Base-by-base conservation (phyloP, 2,113 vertebrate genomes). In the Rhombomys opimus region DNA sequence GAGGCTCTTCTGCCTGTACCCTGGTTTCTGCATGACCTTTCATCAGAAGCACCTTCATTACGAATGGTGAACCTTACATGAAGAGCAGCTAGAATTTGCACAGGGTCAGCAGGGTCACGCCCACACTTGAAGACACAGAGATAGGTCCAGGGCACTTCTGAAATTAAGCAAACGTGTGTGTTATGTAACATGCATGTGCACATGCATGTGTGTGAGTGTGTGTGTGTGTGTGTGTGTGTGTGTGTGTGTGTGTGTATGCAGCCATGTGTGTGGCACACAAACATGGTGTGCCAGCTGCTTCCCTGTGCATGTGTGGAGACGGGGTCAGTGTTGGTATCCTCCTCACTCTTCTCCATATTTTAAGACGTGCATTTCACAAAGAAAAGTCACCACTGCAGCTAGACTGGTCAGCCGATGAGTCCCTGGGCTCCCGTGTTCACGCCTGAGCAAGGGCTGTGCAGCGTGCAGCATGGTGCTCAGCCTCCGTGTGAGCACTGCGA, bases 381-480 rank as follows among this genome's bases (percentile, higher is more conserved):
- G 27, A 7, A 32, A 32, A 54, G 38, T 23, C 38, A 1, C 38
- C 2, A 32, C 52, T 85, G 30, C 23, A 17, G 81, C 59, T 27
- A 46, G 41, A 22, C 41, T 12, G 67, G 65, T 4, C 9, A 30
- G 46, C 65, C 17, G 10, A 41, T 7, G 85, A n/a, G 65, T 7
- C 7, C 6, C 65, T 68, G 63, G 46, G 5, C 17, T 86, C 41
- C 11, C 50, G 46, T 52, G 18, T 52, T 52, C 32, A 1, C 4
- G 9, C 20, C 27, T 1, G 1, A 15, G 13, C 7, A 25, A 65
- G 65, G 32, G 65, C 11, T 25, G 68, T 13, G 2, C 52, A 35
- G 30, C 3, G 4, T 14, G 1, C 7, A 5, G 35, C 10, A 1
- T 67, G 46, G n/a, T 0, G 50, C 17, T 52, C 32, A 10, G 46